Evolutionary conservation across 2,113 vertebrate genomes (phyloP).

Genomic region (Eptesicus fuscus): DNA sequence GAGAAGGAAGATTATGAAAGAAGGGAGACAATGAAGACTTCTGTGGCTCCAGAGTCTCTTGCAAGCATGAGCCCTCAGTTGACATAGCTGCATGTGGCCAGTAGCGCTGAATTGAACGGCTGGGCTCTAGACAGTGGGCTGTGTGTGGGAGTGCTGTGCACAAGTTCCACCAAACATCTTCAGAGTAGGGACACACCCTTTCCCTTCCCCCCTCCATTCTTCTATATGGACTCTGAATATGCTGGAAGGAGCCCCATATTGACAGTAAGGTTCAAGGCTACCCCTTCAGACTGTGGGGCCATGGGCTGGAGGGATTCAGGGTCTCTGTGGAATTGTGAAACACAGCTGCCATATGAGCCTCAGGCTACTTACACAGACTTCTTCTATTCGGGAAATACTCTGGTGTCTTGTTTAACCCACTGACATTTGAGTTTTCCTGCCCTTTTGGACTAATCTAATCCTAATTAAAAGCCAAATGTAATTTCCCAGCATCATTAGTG

Average conservation of each 20-base stretch:
- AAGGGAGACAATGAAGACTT: neutral
- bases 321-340: neutral
- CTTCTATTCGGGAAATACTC: neutral
- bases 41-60: neutral
- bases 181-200: neutral
- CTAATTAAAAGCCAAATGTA: neutral
- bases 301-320: too few species aligned
- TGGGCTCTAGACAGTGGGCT: neutral
- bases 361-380: neutral
- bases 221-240: neutral
- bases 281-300: neutral
- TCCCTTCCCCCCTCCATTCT: rapidly evolving
- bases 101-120: neutral
- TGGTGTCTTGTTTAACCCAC: neutral
- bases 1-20: too few species aligned
- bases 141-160: too few species aligned
- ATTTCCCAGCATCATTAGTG: neutral
- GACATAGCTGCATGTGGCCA: neutral
- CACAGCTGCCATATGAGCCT: neutral
- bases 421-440: neutral
- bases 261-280: neutral
- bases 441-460: neutral
- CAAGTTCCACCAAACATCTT: neutral
- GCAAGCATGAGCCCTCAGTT: neutral
- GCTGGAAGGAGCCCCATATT: neutral